Conservation (phyloP, 2,888 invertebrate genomes). For the Caenorhabditis virilis region DNA sequence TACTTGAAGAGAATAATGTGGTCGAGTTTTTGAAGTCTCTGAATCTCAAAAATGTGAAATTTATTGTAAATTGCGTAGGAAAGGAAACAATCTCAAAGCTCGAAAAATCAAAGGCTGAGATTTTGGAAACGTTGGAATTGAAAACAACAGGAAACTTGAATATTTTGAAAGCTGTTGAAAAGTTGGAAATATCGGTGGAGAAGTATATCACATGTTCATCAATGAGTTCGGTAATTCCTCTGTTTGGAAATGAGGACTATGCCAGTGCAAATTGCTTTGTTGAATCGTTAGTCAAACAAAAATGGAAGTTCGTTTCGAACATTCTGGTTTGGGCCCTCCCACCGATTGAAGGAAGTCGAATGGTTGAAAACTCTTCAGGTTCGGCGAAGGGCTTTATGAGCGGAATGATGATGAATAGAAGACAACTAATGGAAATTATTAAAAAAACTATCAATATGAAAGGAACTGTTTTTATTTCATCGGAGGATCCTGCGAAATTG, state of each 20-base stretch:
- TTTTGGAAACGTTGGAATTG: slow-evolving; percentile 24
- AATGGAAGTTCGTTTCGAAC: slow-evolving; percentile 2
- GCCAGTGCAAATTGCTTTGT: slow-evolving; percentile 55
- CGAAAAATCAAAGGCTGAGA: slow-evolving; percentile 30
- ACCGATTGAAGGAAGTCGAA: slow-evolving; percentile 33
- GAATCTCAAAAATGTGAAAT: not conserved
- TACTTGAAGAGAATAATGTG: slow-evolving; percentile 5
- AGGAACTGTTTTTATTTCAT: slow-evolving; percentile 12
- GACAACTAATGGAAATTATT: slow-evolving; percentile 15
- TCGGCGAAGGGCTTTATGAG: slow-evolving; percentile 16
- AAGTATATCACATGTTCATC: slow-evolving; percentile 53
- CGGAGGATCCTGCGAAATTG: slow-evolving; percentile 3
- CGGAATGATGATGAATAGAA: slow-evolving; percentile 1
- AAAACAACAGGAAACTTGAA: slow-evolving; percentile 41
- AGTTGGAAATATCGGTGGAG: slow-evolving; percentile 18
- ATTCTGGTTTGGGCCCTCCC: slow-evolving; percentile 38
- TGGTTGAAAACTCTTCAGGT: slow-evolving; percentile 15
- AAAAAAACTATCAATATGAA: slow-evolving; percentile 4
- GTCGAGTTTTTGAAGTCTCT: slow-evolving; percentile 3
- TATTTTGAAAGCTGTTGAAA: slow-evolving; percentile 27
- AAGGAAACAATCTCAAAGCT: slow-evolving; percentile 19
- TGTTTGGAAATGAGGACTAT: slow-evolving; percentile 56
- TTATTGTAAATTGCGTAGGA: slow-evolving; percentile 44
- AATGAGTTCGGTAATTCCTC: slow-evolving; percentile 46
- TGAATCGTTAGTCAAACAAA: slow-evolving; percentile 30